Conservation (phyloP, 2,888 invertebrate species). For the Octodonta nipae region DNA sequence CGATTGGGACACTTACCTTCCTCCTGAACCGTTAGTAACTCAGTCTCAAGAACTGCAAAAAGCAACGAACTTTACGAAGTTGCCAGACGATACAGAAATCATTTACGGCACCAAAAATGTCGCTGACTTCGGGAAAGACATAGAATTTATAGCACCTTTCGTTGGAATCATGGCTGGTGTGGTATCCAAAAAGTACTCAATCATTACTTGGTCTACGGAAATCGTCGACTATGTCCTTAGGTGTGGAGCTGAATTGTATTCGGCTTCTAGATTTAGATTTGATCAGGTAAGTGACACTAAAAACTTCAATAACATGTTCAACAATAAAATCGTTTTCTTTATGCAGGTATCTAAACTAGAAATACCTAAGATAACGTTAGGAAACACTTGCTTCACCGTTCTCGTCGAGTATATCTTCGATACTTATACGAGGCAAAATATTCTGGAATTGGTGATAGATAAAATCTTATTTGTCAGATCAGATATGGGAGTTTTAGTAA, state of each 20-base stretch:
- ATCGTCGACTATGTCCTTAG: constrained; percentile 47
- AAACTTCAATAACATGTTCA: background rate
- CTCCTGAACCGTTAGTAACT: constrained; percentile 20
- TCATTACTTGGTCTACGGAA: constrained; percentile 46
- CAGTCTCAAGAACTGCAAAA: constrained; percentile 40
- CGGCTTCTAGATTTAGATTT: constrained; percentile 31
- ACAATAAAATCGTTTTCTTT: too few species aligned
- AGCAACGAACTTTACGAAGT: constrained; percentile 43
- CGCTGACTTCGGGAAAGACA: constrained; percentile 25
- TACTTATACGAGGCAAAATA: constrained; percentile 25
- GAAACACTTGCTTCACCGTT: constrained; percentile 42
- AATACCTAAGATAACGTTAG: constrained; percentile 48
- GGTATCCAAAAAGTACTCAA: constrained; percentile 45
- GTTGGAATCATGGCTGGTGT: constrained; percentile 47
- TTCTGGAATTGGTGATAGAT: constrained; percentile 26
- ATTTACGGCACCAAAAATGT: constrained; percentile 41
- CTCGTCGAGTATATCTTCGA: constrained; percentile 37
- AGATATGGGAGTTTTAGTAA: constrained; percentile 46
- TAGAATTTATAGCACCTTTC: constrained; percentile 38
- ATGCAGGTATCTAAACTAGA: constrained; percentile 42
- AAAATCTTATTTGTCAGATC: constrained; percentile 36
- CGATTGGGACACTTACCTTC: constrained; percentile 16
- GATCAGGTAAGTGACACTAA: constrained; percentile 20
- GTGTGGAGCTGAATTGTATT: constrained; percentile 35
- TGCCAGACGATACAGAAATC: constrained; percentile 49